A percentile compares a stretch with the other conserved stretches of the same genome.
Evolutionary conservation across 1,140 invertebrate species (phyloP).

Genomic region (Lysiphlebus fabarum): DNA sequence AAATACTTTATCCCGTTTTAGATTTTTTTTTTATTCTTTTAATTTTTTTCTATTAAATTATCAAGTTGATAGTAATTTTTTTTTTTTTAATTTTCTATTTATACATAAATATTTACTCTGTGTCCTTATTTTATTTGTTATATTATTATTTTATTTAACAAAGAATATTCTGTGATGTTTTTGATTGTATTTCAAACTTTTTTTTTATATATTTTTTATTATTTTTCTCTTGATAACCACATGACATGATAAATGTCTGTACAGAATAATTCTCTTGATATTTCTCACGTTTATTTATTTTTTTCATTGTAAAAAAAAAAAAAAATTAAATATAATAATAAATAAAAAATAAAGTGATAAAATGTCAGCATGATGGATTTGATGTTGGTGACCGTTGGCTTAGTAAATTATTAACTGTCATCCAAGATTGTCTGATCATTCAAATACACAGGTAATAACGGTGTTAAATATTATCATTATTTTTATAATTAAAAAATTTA

Average conservation of each 20-base stretch:
- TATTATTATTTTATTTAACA: neutral
- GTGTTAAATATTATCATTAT: neutral
- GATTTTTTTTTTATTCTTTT: too few species aligned
- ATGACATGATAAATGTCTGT: constrained; percentile 19
- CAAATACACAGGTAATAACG: constrained; percentile 19
- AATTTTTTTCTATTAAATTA: too few species aligned
- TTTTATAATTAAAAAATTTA: too few species aligned
- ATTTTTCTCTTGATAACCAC: constrained; percentile 9
- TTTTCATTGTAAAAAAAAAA: neutral
- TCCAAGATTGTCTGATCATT: constrained; percentile 14
- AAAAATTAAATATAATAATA: too few species aligned
- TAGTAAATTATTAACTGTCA: constrained; percentile 20
- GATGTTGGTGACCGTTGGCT: constrained; percentile 19
- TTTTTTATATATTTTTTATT: too few species aligned
- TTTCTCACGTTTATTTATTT: constrained; percentile 5
- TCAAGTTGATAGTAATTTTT: too few species aligned
- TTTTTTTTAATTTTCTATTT: too few species aligned
- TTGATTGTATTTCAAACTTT: constrained; percentile 1
- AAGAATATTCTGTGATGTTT: neutral
- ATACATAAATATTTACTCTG: too few species aligned
- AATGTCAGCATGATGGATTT: constrained; percentile 22
- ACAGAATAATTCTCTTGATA: constrained; percentile 12
- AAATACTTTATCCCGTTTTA: too few species aligned
- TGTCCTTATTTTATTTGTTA: neutral
- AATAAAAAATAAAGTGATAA: constrained; percentile 23